These are phyloP conservation scores for Acropternis orthonyx DNA, from an alignment of 2,797 vertebrate genomes.

Conservation along the genomic window DNA sequence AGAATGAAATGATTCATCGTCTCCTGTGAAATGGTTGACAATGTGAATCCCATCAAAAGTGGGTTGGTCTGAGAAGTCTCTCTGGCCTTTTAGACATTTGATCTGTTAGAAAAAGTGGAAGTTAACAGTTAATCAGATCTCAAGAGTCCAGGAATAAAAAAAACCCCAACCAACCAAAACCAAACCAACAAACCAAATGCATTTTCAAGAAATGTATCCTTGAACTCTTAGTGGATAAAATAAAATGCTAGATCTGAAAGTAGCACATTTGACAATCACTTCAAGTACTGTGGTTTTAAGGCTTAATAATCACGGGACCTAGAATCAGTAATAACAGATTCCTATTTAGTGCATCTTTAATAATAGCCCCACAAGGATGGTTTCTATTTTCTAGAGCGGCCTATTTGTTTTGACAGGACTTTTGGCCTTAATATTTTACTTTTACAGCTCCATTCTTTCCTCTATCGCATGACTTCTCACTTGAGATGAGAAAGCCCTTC, in stretches of 20 bases:
- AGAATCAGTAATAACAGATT: background rate
- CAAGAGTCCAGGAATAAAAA: background rate
- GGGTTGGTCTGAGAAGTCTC: conserved; percentile 79
- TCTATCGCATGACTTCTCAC: background rate
- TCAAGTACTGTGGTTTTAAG: background rate
- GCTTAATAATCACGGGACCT: background rate
- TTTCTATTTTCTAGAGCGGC: background rate
- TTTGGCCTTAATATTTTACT: background rate
- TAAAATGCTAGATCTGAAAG: background rate
- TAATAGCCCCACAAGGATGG: background rate
- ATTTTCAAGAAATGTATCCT: background rate
- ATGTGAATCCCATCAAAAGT: conserved; percentile 97
- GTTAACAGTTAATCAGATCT: conserved; percentile 20
- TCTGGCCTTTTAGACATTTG: conserved; percentile 89
- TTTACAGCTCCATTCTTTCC: background rate
- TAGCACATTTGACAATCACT: background rate
- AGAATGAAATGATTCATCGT: conserved; percentile 88
- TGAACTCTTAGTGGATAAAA: background rate
- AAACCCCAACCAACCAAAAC: background rate
- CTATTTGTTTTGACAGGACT: background rate
- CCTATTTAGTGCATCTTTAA: background rate
- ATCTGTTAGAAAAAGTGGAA: conserved; percentile 80
- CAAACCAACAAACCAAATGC: background rate
- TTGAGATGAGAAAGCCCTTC: background rate
- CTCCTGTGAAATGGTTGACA: conserved; percentile 89